phyloP scores from a whole-genome alignment of 2,797 vertebrate species.

The Muscicapa striata region DNA sequence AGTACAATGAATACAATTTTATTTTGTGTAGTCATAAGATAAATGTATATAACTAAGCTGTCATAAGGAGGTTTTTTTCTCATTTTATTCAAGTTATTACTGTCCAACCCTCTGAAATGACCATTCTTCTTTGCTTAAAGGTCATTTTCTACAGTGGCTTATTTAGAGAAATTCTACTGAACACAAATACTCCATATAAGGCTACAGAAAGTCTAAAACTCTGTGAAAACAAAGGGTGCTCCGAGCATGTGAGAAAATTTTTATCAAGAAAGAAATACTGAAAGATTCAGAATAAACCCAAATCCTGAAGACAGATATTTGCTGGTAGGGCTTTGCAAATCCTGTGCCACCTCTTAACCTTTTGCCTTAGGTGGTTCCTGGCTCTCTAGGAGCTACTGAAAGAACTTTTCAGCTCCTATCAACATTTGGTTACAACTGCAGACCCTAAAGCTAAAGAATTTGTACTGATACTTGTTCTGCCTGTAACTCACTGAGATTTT shows the following conservation, averaged over 20 bases:
- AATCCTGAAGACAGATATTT: neutral
- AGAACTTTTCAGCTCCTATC: neutral
- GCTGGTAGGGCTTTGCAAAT: neutral
- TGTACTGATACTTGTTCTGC: neutral
- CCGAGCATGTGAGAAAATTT: neutral
- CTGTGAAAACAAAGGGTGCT: neutral
- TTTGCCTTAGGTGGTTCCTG: neutral
- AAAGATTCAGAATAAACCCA: neutral
- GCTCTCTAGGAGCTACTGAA: neutral
- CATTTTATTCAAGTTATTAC: neutral
- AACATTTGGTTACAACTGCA: neutral
- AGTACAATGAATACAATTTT: neutral
- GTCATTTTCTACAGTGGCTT: neutral
- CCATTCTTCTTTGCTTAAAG: neutral
- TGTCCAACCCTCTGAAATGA: neutral
- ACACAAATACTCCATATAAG: neutral
- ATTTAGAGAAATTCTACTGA: neutral
- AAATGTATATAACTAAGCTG: neutral
- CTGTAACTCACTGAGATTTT: neutral
- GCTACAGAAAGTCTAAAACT: neutral
- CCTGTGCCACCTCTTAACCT: neutral
- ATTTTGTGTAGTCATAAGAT: neutral
- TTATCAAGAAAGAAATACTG: neutral
- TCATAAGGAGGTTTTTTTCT: neutral
- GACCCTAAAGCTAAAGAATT: neutral